These are phyloP conservation scores for Cinclus mexicanus DNA, from an alignment of 2,113 vertebrate species.

Conservation along the genomic window DNA sequence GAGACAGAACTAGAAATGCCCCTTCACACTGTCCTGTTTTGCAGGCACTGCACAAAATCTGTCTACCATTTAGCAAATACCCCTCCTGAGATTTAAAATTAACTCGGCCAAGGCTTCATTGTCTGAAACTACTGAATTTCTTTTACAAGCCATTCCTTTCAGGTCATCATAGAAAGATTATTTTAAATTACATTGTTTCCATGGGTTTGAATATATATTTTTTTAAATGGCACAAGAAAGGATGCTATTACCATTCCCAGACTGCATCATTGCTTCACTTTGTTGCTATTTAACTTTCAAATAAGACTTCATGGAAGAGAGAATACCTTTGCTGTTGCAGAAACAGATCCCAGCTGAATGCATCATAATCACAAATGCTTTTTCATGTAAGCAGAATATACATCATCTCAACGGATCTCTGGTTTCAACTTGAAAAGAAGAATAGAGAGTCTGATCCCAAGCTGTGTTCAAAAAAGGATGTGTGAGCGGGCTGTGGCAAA, in stretches of 20 bases:
- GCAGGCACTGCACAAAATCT: background rate
- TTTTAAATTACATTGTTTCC: background rate
- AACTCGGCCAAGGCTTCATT: background rate
- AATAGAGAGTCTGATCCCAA: constrained; percentile 9
- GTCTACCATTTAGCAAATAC: background rate
- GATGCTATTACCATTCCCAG: background rate
- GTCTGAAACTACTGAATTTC: background rate
- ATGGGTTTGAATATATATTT: background rate
- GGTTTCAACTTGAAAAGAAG: background rate
- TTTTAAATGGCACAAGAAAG: background rate
- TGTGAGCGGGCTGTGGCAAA: background rate
- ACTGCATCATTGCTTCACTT: background rate
- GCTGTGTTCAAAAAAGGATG: constrained; percentile 20
- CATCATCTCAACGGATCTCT: constrained; percentile 1
- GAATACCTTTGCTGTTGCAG: background rate
- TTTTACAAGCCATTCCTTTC: background rate
- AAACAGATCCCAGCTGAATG: constrained; percentile 12
- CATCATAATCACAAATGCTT: constrained; percentile 37
- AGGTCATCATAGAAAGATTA: background rate
- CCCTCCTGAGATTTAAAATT: background rate
- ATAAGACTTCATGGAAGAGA: constrained; percentile 9
- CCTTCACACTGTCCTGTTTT: background rate
- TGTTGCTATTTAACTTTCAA: constrained; percentile 38
- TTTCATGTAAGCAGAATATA: constrained; percentile 24
- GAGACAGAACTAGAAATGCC: background rate